These are phyloP conservation scores for Percopsis transmontana DNA, from an alignment of 2,113 vertebrate genomes.

Conservation along the genomic window DNA sequence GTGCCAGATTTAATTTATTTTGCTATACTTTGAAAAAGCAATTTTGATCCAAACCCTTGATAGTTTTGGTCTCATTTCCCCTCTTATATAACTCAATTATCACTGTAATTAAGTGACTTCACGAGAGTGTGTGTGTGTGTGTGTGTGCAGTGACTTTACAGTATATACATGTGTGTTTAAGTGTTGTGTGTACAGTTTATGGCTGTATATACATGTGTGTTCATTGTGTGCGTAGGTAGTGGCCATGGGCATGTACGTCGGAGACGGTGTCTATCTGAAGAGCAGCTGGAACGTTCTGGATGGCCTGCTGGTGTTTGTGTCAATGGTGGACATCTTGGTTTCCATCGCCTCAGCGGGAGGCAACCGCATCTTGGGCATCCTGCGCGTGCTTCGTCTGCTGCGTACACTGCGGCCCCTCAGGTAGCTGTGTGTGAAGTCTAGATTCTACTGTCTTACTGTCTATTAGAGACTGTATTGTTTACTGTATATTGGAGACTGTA, in stretches of 20 bases:
- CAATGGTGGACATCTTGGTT: slow-evolving; percentile 93
- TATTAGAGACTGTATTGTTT: too few relatives aligned
- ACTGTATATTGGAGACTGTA: too few relatives aligned
- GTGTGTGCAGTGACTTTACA: neutral
- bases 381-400: slow-evolving; percentile 91
- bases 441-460: neutral
- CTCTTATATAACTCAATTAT: slow-evolving; percentile 31
- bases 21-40: slow-evolving; percentile 9
- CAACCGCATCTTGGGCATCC: slow-evolving; percentile 92
- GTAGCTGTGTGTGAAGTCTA: slow-evolving; percentile 59
- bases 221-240: slow-evolving; percentile 80
- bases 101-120: neutral
- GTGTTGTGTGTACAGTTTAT: slow-evolving; percentile 3
- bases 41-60: slow-evolving; percentile 26
- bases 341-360: slow-evolving; percentile 90
- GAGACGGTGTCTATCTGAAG: slow-evolving; percentile 88
- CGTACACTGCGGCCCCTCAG: slow-evolving; percentile 92
- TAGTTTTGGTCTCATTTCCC: slow-evolving; percentile 31
- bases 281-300: slow-evolving; percentile 98
- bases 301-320: slow-evolving; percentile 94
- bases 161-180: neutral
- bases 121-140: neutral
- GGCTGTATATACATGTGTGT: slow-evolving; percentile 3
- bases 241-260: slow-evolving; percentile 88
- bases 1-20: slow-evolving; percentile 31